Conservation (phyloP, 2,797 vertebrate species). For the Malacoraja senta region DNA sequence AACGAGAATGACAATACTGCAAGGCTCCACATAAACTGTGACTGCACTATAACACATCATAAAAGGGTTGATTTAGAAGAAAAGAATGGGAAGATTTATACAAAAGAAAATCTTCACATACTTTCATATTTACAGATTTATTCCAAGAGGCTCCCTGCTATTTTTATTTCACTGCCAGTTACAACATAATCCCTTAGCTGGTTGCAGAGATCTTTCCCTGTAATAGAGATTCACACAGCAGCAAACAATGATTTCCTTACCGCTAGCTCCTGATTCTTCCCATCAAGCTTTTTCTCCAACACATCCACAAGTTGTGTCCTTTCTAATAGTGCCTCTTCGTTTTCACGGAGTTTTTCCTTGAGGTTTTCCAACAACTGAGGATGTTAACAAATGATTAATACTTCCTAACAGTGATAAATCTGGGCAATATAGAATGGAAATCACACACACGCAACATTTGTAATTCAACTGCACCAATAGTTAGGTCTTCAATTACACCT, state of each 20-base stretch:
- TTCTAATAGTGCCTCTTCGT: no score
- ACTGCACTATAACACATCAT: neutral
- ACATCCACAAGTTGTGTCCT: slow-evolving; percentile 79
- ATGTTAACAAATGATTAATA: no score
- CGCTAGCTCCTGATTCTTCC: slow-evolving; percentile 68
- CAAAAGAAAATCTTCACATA: no score
- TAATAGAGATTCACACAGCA: neutral
- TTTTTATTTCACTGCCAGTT: neutral
- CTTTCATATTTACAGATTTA: no score
- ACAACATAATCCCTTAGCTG: neutral
- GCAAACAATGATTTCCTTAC: slow-evolving; percentile 50
- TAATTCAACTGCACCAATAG: no score
- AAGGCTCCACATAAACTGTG: no score
- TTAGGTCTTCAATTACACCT: no score
- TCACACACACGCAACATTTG: no score
- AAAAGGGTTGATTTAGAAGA: neutral
- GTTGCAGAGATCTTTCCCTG: neutral
- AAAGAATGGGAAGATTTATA: neutral
- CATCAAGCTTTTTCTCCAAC: slow-evolving; percentile 76
- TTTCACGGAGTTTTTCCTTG: no score
- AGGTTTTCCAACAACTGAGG: no score
- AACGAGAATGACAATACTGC: neutral
- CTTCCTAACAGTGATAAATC: neutral
- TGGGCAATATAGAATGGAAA: neutral
- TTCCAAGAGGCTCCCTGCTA: neutral